These are phyloP conservation scores for Todiramphus saurophagus DNA, from an alignment of 2,113 vertebrate genomes.

Conservation along the genomic window DNA sequence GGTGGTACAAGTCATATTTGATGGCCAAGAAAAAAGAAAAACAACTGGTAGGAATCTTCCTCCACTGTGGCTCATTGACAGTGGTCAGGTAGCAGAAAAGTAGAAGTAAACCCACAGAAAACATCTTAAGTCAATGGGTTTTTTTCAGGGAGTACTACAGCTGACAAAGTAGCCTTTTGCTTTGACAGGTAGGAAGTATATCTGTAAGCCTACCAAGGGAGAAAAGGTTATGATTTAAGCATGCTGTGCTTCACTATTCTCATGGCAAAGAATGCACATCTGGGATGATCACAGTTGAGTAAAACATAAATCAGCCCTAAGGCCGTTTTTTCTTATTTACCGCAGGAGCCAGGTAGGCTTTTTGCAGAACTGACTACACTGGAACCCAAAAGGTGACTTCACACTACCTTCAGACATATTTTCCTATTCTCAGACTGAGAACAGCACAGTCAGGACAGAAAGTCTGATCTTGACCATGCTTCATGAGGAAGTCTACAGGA, in stretches of 20 bases:
- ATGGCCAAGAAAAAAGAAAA: not conserved
- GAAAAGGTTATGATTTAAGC: not conserved
- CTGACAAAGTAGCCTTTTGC: not conserved
- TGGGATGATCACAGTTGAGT: not conserved
- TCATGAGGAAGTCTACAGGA: not conserved
- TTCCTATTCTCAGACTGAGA: not conserved
- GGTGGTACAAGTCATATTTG: not conserved
- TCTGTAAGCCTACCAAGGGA: not conserved
- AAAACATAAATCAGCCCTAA: not conserved
- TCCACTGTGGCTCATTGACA: not conserved
- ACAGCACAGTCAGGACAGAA: not conserved
- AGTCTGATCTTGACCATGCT: not conserved
- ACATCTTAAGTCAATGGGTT: not conserved
- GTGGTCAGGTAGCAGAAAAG: not conserved
- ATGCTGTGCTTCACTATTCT: not conserved
- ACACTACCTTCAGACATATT: not conserved
- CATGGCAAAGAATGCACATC: not conserved
- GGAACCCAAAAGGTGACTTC: not conserved
- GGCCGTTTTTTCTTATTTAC: not conserved
- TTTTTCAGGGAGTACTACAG: not conserved
- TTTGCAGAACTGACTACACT: not conserved
- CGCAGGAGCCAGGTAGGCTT: not conserved
- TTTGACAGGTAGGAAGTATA: not conserved
- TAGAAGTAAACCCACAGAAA: not conserved
- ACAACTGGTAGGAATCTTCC: not conserved